Conservation (phyloP, 2,113 vertebrate species). For the Odontophorus gujanensis region DNA sequence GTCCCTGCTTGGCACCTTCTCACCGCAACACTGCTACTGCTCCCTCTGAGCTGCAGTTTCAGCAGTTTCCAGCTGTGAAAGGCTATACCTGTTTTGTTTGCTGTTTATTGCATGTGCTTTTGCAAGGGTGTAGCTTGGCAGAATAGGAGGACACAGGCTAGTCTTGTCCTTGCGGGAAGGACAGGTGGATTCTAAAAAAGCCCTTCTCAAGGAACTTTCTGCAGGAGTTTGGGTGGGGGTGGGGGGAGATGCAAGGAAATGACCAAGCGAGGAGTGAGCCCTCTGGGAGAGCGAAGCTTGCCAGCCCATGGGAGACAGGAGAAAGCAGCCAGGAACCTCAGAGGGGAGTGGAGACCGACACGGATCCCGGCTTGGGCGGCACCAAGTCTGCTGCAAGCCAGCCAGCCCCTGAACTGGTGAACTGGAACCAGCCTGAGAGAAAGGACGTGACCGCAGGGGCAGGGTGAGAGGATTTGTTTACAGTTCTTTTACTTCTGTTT, state of each 20-base stretch:
- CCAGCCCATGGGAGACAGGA: background rate
- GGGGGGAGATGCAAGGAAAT: background rate
- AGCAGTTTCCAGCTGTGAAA: background rate
- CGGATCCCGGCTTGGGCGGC: accelerated
- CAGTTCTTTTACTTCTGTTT: background rate
- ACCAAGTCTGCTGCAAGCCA: background rate
- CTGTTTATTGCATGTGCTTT: accelerated
- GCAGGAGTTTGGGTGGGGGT: background rate
- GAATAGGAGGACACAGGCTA: background rate
- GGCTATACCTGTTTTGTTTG: accelerated
- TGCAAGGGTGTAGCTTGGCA: background rate
- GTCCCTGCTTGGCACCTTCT: accelerated
- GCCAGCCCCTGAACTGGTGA: background rate
- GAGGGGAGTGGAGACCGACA: background rate
- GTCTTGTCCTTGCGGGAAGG: background rate
- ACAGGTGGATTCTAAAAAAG: accelerated
- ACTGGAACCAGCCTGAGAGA: background rate
- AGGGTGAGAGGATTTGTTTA: background rate
- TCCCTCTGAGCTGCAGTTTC: background rate
- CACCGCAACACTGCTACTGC: background rate
- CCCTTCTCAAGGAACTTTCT: accelerated
- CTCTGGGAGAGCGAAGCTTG: background rate
- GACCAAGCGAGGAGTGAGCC: background rate
- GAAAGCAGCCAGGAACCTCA: background rate
- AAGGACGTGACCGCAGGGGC: background rate